Evolutionary conservation across 2,888 invertebrate genomes (phyloP).

Genomic region (Elmis aenea): DNA sequence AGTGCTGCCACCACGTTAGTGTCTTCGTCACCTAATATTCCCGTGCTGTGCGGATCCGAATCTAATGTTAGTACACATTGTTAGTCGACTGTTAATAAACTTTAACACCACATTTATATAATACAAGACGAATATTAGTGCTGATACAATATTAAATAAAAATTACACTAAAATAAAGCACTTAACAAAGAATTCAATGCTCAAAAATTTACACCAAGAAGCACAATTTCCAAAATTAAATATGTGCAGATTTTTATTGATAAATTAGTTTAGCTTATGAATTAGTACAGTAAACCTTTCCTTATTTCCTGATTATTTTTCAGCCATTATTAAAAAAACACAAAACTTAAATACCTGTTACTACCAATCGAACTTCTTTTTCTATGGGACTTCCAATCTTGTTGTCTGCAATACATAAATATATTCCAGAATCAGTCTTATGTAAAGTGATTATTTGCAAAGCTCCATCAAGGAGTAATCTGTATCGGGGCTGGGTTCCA

Average conservation of each 20-base stretch:
- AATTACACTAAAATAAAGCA: too few relatives aligned
- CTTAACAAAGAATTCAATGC: too few relatives aligned
- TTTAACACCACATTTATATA: not conserved
- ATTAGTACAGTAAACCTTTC: too few relatives aligned
- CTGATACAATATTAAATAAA: too few relatives aligned
- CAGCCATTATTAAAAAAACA: too few relatives aligned
- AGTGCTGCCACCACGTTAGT: constrained; percentile 62
- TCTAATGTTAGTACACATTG: constrained; percentile 43
- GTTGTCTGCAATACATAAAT: constrained; percentile 82
- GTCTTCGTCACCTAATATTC: constrained; percentile 63
- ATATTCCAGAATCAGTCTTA: constrained; percentile 77
- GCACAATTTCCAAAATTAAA: too few relatives aligned
- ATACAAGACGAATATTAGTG: too few relatives aligned
- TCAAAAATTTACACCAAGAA: too few relatives aligned
- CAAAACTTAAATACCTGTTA: too few relatives aligned
- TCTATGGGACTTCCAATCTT: constrained; percentile 63
- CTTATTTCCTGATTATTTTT: too few relatives aligned
- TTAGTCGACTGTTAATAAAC: not conserved
- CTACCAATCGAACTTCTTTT: constrained; percentile 63
- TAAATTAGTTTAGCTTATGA: too few relatives aligned
- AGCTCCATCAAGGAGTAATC: constrained; percentile 62
- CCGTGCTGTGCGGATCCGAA: constrained; percentile 54
- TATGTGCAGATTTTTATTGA: too few relatives aligned
- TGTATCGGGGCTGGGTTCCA: constrained; percentile 65
- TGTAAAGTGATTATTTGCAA: constrained; percentile 78